These are phyloP conservation scores for Camelus dromedarius DNA, from an alignment of 2,113 vertebrate genomes.

Conservation along the genomic window DNA sequence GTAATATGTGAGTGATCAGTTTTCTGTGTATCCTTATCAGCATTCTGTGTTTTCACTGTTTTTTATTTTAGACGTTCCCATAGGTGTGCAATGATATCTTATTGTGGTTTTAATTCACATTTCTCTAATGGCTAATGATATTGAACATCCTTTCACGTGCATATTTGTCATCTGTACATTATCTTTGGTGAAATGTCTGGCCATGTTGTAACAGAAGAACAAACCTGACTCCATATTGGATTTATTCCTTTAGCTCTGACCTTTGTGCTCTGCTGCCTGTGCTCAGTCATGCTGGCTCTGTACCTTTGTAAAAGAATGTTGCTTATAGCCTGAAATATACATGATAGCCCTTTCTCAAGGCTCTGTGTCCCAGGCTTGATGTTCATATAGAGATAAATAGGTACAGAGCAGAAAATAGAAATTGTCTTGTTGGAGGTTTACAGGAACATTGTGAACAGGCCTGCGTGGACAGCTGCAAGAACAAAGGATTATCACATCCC, in stretches of 20 bases:
- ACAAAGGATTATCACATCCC: neutral
- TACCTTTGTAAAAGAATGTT: neutral
- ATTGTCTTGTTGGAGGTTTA: neutral
- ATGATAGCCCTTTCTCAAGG: neutral
- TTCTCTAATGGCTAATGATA: neutral
- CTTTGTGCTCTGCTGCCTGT: neutral
- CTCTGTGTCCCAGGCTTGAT: neutral
- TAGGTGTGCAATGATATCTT: neutral
- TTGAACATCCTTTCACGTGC: neutral
- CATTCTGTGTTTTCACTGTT: neutral
- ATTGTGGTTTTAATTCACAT: slow-evolving; percentile 13
- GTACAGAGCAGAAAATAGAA: neutral
- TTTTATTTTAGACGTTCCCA: slow-evolving; percentile 16
- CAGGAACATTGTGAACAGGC: neutral
- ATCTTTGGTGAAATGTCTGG: neutral
- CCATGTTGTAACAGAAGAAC: neutral
- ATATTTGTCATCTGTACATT: neutral
- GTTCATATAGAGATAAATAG: neutral
- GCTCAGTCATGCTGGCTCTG: neutral
- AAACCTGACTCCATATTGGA: neutral
- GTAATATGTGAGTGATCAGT: neutral
- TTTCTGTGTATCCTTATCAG: slow-evolving; percentile 24
- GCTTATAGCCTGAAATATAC: neutral
- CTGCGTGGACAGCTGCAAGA: neutral
- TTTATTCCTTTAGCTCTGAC: neutral